Conservation (phyloP, 1,140 invertebrate genomes). For the Drosophila arawakana region DNA sequence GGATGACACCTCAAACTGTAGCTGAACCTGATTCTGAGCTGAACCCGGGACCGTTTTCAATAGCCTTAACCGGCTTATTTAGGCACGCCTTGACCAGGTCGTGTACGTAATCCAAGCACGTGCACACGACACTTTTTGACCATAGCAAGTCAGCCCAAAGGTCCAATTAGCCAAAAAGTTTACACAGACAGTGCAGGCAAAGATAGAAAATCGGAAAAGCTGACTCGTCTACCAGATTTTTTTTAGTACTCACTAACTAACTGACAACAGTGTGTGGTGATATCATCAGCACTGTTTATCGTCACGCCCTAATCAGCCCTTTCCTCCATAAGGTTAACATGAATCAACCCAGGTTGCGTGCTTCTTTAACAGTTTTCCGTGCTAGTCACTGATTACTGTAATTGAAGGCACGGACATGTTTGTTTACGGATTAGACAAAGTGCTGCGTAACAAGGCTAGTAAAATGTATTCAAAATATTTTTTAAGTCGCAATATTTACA, state of each 20-base stretch:
- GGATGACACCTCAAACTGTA: constrained; percentile 46
- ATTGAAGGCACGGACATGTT: constrained; percentile 38
- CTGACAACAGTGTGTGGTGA: constrained; percentile 36
- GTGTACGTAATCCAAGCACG: constrained; percentile 63
- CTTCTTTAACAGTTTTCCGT: constrained; percentile 35
- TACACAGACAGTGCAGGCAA: too few species aligned
- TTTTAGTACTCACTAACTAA: constrained; percentile 10
- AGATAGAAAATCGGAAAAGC: constrained; percentile 38
- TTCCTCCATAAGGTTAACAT: not conserved
- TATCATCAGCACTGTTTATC: constrained; percentile 66
- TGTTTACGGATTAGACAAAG: constrained; percentile 33
- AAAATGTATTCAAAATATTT: not conserved
- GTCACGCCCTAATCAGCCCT: constrained; percentile 37
- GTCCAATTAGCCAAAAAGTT: constrained; percentile 64
- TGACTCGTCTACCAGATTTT: constrained; percentile 60
- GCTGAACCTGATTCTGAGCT: constrained; percentile 7
- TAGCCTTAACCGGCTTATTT: constrained; percentile 55
- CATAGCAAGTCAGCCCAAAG: constrained; percentile 33
- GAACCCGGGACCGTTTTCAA: constrained; percentile 3
- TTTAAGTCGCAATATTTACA: constrained; percentile 11
- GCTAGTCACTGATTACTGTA: constrained; percentile 40
- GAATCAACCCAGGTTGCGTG: constrained; percentile 61
- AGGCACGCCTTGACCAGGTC: constrained; percentile 37
- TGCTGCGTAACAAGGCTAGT: constrained; percentile 13
- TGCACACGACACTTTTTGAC: constrained; percentile 52